Base-by-base conservation (phyloP, 2,797 vertebrate species). In the Galaxias olidus region DNA sequence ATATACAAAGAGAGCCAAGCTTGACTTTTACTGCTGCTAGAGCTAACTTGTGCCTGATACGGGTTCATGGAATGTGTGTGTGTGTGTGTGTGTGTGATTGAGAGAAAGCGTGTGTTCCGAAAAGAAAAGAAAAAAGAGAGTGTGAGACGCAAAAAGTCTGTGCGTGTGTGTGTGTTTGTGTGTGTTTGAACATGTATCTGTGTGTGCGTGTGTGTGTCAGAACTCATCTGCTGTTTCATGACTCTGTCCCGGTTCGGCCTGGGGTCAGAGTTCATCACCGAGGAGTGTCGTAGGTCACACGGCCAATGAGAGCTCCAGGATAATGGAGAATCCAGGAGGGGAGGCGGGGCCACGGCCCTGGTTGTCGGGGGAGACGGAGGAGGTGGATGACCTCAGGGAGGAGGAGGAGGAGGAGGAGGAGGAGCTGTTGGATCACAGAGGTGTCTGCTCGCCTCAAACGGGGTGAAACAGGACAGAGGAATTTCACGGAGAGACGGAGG, bases 381-480 rank as follows among this genome's bases (percentile, higher is more conserved):
- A 66, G 63, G 53, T 75, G 78, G 71, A 64, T 63, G 67, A 19
- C 14, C 73, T 59, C 65, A 48, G 61, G 14, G 51, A 46, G 15
- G 51, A 14, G 13, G 20, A 14, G 50, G 48, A 41, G 47, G 61
- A 18, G 60, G 65, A 62, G 81, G 82, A 84, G 76, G 68, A 76
- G 72, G 79, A 65, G 83, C 87, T 82, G 65, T 63, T 73, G 78
- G 83, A 87, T 85, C 80, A 85, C 79, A 84, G 76, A 72, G 9
- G 59, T 83, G 81, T 87, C 86, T 87, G 80, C 75, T 71, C 77
- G 84, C 76, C 77, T 84, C 84, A 86, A n/a, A 88, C 79, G 77
- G 68, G 77, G 84, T 68, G 72, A 73, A 64, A 71, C 74, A 59
- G 79, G 68, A 49, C 18, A 43, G 61, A 65, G 66, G 47, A 30